phyloP scores from a whole-genome alignment of 2,797 vertebrate species.

The Macroramphosus scolopax region DNA sequence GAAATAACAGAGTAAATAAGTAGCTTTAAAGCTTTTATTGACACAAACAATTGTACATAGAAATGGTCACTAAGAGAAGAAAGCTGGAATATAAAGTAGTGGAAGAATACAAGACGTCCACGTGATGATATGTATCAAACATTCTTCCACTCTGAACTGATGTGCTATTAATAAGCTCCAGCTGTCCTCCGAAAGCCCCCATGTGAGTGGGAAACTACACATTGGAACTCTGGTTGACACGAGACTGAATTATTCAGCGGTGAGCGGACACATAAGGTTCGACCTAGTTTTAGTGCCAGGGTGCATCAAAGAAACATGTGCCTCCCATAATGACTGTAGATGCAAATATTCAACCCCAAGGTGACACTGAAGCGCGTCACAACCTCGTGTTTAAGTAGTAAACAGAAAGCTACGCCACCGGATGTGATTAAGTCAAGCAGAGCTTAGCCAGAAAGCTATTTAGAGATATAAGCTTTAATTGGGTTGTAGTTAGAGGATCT shows the following conservation, averaged over 20 bases:
- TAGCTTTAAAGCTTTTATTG: neutral
- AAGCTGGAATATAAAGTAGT: neutral
- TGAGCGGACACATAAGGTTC: neutral
- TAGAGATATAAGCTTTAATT: constrained; percentile 62
- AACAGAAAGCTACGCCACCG: constrained; percentile 37
- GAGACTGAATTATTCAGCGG: neutral
- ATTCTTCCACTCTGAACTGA: constrained; percentile 30
- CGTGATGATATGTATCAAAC: constrained; percentile 23
- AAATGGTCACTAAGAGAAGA: neutral
- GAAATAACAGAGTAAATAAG: too few species aligned
- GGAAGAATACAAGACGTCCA: too few species aligned
- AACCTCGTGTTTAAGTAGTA: constrained; percentile 30
- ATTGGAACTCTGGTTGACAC: constrained; percentile 11
- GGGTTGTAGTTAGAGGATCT: constrained; percentile 28
- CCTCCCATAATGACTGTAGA: constrained; percentile 16
- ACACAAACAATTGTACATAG: too few species aligned
- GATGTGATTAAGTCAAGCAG: constrained; percentile 57
- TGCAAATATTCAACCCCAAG: constrained; percentile 37
- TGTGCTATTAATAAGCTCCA: constrained; percentile 67
- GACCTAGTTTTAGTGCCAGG: neutral
- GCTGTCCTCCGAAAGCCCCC: constrained; percentile 60
- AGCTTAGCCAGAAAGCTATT: constrained; percentile 61
- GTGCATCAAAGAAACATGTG: constrained; percentile 32
- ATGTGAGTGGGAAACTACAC: constrained; percentile 31
- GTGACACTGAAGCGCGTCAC: constrained; percentile 26